Conservation (phyloP, 2,888 invertebrate species). For the Microctonus aethiopoides region DNA sequence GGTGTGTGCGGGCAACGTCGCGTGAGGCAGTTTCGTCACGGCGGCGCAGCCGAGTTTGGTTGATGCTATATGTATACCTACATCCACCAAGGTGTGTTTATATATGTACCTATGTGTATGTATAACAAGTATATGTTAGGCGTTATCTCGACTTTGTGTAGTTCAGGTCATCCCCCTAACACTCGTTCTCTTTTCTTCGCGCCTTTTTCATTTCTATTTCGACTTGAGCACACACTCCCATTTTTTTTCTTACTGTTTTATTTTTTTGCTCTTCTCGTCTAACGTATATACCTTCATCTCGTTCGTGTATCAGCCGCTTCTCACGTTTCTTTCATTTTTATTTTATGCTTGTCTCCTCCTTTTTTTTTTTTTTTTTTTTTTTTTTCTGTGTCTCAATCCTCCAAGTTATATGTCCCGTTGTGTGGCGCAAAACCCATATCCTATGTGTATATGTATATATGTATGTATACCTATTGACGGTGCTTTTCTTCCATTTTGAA, state of each 20-base stretch:
- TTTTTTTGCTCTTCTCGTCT: neutral
- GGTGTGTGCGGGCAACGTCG: neutral
- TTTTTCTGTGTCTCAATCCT: conserved; percentile 27
- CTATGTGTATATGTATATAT: conserved; percentile 1
- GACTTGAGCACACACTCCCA: conserved; percentile 29
- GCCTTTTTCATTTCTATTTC: conserved; percentile 41
- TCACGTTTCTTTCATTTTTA: conserved; percentile 15
- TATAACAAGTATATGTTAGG: neutral
- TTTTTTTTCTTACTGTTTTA: conserved; percentile 13
- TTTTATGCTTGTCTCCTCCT: conserved; percentile 3
- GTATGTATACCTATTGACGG: too few relatives aligned
- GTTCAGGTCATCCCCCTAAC: conserved; percentile 40
- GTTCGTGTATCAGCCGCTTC: conserved; percentile 8
- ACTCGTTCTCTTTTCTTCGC: conserved; percentile 31
- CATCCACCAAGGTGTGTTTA: neutral
- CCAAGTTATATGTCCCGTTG: conserved; percentile 22
- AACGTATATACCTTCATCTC: neutral
- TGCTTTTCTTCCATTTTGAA: neutral
- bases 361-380: conserved; percentile 24
- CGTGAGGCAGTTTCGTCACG: conserved; percentile 31
- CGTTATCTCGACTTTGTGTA: conserved; percentile 28
- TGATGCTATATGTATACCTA: conserved; percentile 4
- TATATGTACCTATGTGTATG: neutral
- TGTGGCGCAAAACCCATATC: conserved; percentile 24
- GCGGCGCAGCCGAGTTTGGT: conserved; percentile 22